Evolutionary conservation across 2,888 invertebrate species (phyloP).

Genomic region (Phania funesta): DNA sequence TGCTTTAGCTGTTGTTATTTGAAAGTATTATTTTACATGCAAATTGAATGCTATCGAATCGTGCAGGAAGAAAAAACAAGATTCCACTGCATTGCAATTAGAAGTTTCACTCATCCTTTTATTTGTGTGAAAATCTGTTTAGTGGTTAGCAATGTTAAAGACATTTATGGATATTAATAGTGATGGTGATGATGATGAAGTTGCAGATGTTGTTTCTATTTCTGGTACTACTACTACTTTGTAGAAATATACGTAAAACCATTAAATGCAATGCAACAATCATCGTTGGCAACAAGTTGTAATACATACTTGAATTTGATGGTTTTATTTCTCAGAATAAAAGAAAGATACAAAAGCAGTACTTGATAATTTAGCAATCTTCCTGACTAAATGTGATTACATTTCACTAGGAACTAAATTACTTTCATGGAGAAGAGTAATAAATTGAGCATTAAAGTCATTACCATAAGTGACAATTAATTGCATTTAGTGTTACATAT

Average conservation of each 20-base stretch:
- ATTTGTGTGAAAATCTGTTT: slow-evolving; percentile 2
- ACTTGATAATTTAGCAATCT: slow-evolving; percentile 5
- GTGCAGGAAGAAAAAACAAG: slow-evolving; percentile 25
- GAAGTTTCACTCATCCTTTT: neutral
- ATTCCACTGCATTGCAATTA: slow-evolving; percentile 29
- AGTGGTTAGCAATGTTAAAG: slow-evolving; percentile 18
- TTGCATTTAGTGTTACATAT: slow-evolving; percentile 8
- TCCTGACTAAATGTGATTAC: slow-evolving; percentile 34
- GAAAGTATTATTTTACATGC: slow-evolving; percentile 47
- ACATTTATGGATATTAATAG: slow-evolving; percentile 29
- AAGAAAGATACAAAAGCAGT: neutral
- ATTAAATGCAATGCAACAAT: slow-evolving; percentile 45
- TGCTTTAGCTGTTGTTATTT: neutral
- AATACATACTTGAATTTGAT: slow-evolving; percentile 16
- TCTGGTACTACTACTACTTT: neutral
- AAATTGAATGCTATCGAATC: slow-evolving; percentile 55
- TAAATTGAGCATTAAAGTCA: slow-evolving; percentile 11
- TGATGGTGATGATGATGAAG: slow-evolving; percentile 1
- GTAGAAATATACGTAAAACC: slow-evolving; percentile 32
- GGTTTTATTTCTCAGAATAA: slow-evolving; percentile 44
- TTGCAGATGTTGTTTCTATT: slow-evolving; percentile 5
- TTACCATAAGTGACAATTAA: slow-evolving; percentile 17
- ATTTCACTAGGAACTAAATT: slow-evolving; percentile 29
- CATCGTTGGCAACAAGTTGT: slow-evolving; percentile 52
- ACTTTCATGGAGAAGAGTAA: slow-evolving; percentile 10